Conservation (phyloP, 1,140 invertebrate species). For the Atta cephalotes region DNA sequence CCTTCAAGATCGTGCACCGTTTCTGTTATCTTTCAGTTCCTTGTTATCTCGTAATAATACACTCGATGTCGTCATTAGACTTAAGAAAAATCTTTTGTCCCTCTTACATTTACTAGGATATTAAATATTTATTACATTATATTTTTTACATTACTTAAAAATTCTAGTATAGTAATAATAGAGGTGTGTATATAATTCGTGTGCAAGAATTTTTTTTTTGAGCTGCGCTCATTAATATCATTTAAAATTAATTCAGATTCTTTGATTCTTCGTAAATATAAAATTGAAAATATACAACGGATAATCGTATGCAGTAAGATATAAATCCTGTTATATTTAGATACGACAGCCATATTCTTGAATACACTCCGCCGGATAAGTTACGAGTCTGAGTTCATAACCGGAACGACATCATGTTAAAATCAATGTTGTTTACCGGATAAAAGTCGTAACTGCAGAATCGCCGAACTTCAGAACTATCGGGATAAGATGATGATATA, state of each 20-base stretch:
- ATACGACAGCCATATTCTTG: constrained; percentile 30
- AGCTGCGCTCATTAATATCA: not conserved
- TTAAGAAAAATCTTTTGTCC: constrained; percentile 8
- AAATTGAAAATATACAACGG: not conserved
- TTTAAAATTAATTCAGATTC: not conserved
- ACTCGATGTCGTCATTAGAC: constrained; percentile 6
- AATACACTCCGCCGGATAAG: constrained; percentile 14
- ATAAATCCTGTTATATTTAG: constrained; percentile 34
- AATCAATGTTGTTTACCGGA: constrained; percentile 62
- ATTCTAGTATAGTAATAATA: not conserved
- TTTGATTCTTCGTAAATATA: not conserved
- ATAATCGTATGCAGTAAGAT: not conserved
- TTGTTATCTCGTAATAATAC: constrained; percentile 24
- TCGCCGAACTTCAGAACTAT: constrained; percentile 45
- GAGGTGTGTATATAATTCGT: no score
- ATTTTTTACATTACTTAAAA: not conserved
- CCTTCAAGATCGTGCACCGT: not conserved
- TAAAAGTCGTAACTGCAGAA: constrained; percentile 52
- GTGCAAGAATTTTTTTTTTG: not conserved
- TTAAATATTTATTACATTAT: not conserved
- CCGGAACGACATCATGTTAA: constrained; percentile 33
- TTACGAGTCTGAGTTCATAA: constrained; percentile 27
- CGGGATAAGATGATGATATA: constrained; percentile 68
- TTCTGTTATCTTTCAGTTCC: constrained; percentile 41
- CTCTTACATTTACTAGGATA: not conserved